Evolutionary conservation across 1,140 invertebrate genomes (phyloP).

Genomic region (Wasmannia auropunctata): DNA sequence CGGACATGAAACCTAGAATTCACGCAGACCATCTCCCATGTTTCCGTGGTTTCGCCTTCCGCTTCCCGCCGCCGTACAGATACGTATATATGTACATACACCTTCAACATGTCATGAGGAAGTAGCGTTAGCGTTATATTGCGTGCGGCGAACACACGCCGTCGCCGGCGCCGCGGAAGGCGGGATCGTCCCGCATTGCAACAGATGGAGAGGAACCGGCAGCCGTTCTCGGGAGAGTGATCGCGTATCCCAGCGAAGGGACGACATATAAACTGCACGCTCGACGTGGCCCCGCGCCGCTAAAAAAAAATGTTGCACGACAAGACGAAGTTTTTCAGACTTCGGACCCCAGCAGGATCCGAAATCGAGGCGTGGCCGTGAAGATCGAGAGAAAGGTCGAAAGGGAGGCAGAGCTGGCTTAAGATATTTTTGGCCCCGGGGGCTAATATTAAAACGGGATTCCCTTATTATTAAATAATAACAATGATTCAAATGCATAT

Average conservation of each 20-base stretch:
- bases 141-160: conserved; percentile 20
- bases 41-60: conserved; percentile 40
- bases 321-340: conserved; percentile 39
- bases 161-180: conserved; percentile 17
- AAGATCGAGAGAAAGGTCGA: background rate
- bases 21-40: conserved; percentile 33
- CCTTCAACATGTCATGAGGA: conserved; percentile 48
- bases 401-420: too few species aligned
- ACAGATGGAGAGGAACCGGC: conserved; percentile 50
- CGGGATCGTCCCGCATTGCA: conserved; percentile 17
- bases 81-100: background rate
- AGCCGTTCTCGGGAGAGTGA: conserved; percentile 48
- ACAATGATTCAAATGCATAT: too few species aligned
- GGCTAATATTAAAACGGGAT: too few species aligned
- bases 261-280: conserved; percentile 28
- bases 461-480: too few species aligned
- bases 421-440: too few species aligned
- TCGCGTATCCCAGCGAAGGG: conserved; percentile 2
- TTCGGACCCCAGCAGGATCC: too few species aligned
- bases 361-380: background rate
- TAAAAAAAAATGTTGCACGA: conserved; percentile 52
- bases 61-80: background rate
- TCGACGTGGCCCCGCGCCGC: conserved; percentile 4
- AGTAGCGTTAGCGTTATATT: conserved; percentile 26
- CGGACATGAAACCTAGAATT: conserved; percentile 40